A percentile compares a stretch with the other conserved stretches of the same genome.
phyloP scores from a whole-genome alignment of 2,888 invertebrate species.

The Schizaphis graminum region DNA sequence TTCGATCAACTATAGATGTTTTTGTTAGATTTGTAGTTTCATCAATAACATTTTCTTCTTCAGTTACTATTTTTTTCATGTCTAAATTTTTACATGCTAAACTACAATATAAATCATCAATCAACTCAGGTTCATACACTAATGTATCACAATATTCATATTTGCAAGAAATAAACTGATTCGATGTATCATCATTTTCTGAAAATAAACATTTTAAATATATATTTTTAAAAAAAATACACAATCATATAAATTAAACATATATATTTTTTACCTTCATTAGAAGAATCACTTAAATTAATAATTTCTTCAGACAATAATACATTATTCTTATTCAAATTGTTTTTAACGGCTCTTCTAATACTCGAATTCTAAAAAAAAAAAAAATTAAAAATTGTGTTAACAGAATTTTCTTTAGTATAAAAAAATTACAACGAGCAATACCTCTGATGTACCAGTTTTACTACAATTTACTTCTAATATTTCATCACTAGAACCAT shows the following conservation, averaged over 20 bases:
- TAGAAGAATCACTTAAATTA: background rate
- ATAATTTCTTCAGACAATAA: constrained; percentile 14
- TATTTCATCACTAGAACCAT: background rate
- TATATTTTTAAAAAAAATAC: background rate
- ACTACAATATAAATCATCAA: constrained; percentile 56
- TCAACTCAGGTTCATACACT: constrained; percentile 49
- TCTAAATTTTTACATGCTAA: constrained; percentile 31
- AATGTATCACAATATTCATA: constrained; percentile 56
- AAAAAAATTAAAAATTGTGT: background rate
- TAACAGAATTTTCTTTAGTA: background rate
- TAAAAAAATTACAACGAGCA: background rate
- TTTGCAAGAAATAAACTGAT: constrained; percentile 47
- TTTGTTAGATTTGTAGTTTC: background rate
- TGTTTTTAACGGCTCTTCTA: background rate
- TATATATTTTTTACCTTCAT: constrained; percentile 19
- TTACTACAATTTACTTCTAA: background rate
- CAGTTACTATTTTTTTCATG: background rate
- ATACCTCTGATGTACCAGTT: background rate
- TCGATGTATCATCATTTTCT: background rate
- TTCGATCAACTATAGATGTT: constrained; percentile 1
- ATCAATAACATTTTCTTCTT: background rate
- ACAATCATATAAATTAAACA: background rate
- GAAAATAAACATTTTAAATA: constrained; percentile 11
- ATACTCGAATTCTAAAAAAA: constrained; percentile 1
- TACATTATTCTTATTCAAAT: background rate